phyloP scores from a whole-genome alignment of 2,888 invertebrate genomes.

The Cecidostiba fungosa region DNA sequence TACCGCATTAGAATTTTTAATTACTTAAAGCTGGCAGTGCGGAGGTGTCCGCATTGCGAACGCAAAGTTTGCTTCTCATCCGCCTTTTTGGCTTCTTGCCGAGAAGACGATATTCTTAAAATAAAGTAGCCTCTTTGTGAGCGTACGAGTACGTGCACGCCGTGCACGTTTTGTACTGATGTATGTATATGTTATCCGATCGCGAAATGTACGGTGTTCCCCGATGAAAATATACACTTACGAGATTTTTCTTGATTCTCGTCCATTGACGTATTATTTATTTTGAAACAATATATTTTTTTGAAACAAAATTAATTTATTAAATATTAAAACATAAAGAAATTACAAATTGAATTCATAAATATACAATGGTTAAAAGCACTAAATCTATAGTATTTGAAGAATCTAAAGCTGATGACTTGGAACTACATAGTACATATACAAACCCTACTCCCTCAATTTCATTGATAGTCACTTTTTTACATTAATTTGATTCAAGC shows the following conservation, averaged over 20 bases:
- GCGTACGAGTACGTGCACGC: neutral
- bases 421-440: neutral
- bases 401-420: neutral
- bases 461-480: neutral
- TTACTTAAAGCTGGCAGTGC: neutral
- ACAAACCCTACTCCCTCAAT: neutral
- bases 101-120: slow-evolving; percentile 43
- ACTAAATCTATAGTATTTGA: neutral
- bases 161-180: neutral
- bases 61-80: neutral
- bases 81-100: slow-evolving; percentile 46
- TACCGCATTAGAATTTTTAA: slow-evolving; percentile 1
- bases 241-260: neutral
- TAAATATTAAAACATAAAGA: neutral
- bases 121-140: slow-evolving; percentile 32
- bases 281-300: neutral
- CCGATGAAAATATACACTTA: neutral
- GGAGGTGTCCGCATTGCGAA: neutral
- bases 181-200: neutral
- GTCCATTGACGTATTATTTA: too few species aligned
- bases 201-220: neutral
- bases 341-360: neutral
- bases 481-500: neutral
- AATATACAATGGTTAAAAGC: neutral
- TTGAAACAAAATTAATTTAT: slow-evolving; percentile 4